Percentiles rank a stretch among this genome's conserved stretches.
Conservation (phyloP, 1,140 invertebrate genomes). For the Adoxophyes honmai region DNA sequence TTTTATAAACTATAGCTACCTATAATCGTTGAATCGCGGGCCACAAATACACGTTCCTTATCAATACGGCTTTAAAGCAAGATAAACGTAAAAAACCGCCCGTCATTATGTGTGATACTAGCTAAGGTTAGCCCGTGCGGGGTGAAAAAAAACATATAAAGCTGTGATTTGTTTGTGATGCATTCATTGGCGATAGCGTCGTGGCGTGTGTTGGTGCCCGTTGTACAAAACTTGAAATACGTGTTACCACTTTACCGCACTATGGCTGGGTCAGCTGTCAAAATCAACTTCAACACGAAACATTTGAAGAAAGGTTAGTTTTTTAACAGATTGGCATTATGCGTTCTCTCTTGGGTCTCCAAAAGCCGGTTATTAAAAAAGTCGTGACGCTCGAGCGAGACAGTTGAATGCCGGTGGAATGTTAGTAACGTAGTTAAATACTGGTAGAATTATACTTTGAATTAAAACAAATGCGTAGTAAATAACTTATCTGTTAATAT, state of each 20-base stretch:
- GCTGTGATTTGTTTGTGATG: slow-evolving; percentile 1
- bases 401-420: too few species aligned
- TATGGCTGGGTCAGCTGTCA: slow-evolving; percentile 11
- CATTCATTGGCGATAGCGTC: not conserved
- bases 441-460: too few species aligned
- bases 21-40: too few species aligned
- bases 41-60: slow-evolving; percentile 8
- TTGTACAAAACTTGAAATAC: slow-evolving; percentile 1
- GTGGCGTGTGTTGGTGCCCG: not conserved
- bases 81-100: not conserved
- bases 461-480: too few species aligned
- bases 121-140: not conserved
- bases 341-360: too few species aligned
- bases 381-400: too few species aligned
- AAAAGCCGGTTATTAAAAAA: too few species aligned
- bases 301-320: slow-evolving; percentile 29
- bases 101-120: not conserved
- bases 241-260: not conserved
- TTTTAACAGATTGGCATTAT: too few species aligned
- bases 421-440: too few species aligned
- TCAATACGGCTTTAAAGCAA: slow-evolving; percentile 7
- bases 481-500: too few species aligned
- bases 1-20: too few species aligned
- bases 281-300: slow-evolving; percentile 25
- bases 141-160: not conserved